Percentiles rank a stretch among this genome's conserved stretches.
phyloP scores from a whole-genome alignment of 37 sponge, comb jelly and placozoan genomes.

The Mnemiopsis leidyi region DNA sequence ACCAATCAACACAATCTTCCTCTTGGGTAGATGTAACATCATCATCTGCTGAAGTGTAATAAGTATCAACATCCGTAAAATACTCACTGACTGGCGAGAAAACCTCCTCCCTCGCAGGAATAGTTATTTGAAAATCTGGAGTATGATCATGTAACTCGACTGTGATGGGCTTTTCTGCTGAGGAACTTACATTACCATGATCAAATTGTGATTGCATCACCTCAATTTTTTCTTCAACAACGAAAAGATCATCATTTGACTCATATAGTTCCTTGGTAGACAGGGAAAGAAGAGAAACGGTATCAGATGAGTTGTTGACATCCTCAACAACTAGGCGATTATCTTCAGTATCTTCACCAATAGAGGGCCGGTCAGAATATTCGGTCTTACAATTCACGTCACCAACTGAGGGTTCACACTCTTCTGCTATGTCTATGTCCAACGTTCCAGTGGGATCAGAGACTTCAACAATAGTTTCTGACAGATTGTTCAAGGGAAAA shows the following conservation, averaged over 20 bases:
- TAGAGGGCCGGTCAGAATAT: background rate
- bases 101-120: background rate
- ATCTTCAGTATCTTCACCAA: background rate
- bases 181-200: background rate
- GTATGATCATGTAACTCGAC: background rate
- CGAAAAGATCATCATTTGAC: background rate
- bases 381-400: background rate
- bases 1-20: background rate
- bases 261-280: background rate
- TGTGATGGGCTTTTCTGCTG: background rate
- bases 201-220: background rate
- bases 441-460: background rate
- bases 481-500: background rate
- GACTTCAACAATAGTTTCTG: background rate
- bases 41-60: slow-evolving; percentile 19
- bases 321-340: background rate
- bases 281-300: background rate
- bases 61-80: background rate
- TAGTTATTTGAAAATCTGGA: background rate
- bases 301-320: background rate
- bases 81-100: background rate
- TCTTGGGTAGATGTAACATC: background rate
- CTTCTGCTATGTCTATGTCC: background rate
- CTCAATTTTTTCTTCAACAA: background rate
- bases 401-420: background rate